Evolutionary conservation across 2,113 vertebrate genomes (phyloP), one percentile per base, ranked within the genome.

Genomic region (Cryptoleucopteryx plumbea): DNA sequence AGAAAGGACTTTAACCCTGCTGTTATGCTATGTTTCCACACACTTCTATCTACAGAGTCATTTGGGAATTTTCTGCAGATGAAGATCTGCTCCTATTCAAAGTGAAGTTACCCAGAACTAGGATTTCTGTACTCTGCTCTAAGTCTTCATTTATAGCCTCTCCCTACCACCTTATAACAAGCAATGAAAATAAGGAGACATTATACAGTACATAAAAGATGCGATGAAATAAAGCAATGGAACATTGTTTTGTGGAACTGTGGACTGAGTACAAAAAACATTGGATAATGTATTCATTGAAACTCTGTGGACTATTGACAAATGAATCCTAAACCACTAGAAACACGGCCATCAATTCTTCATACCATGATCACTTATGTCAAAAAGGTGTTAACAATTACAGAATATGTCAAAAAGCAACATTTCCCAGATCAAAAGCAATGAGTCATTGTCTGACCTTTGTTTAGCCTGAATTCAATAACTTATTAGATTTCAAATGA

Each of bases 401-500:
- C 53, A 77, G 53, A 86, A 63, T 77, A 95, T 79, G 62, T 93
- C 94, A 88, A 82, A 95, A 90, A 95, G 59, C 32, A 96, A 63
- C 42, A 36, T 88, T 94, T 84, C 61, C 65, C 23, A 36, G n/a
- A 81, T 91, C 67, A 82, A 78, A 94, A 96, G 32, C 55, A 77
- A 80, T 95, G 94, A 90, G 62, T 96, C 90, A 96, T 75, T 94
- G n/a, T 96, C 72, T 96, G 94, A 86, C 85, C 93, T 87, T 83
- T 90, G 47, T 90, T 95, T 91, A 88, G 32, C 42, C 38, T 82
- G 62, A 85, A 90, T 92, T 94, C 74, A 88, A 52, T 81, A 88
- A 94, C 31, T 93, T 81, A 65, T 7, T 67, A 86, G 42, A 42
- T 90, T 97, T 95, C 77, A 92, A 90, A 56, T 52, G 82, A 55